Conservation (phyloP, 2,888 invertebrate species). For the Euplexia lucipara region DNA sequence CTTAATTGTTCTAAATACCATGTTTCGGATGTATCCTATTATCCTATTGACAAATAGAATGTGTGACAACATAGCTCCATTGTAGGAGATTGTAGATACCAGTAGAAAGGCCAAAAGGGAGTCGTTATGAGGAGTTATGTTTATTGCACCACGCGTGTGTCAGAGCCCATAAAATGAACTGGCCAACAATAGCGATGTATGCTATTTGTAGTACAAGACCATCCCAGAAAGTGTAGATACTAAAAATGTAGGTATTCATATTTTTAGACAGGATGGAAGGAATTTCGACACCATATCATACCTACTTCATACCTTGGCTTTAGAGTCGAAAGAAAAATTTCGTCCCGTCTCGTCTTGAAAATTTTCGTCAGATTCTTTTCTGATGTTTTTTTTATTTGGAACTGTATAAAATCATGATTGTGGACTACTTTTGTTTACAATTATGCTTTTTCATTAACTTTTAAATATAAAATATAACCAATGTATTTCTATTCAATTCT, state of each 20-base stretch:
- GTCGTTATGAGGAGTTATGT: conserved; percentile 37
- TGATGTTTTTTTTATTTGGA: no score
- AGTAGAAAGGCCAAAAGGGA: conserved; percentile 22
- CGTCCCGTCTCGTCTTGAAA: no score
- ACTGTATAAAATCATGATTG: no score
- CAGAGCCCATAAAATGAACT: conserved; percentile 38
- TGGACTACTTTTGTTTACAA: no score
- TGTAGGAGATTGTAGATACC: conserved; percentile 3
- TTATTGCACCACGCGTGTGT: conserved; percentile 20
- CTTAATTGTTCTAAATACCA: conserved; percentile 40
- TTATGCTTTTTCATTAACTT: no score
- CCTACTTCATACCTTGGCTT: no score
- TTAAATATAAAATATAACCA: no score
- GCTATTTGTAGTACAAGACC: conserved; percentile 23
- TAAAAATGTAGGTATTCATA: background rate
- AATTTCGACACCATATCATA: no score
- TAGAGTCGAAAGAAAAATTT: no score
- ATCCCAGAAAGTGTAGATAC: conserved; percentile 8
- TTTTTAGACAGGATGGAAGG: no score
- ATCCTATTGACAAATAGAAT: conserved; percentile 22
- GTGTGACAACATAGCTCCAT: conserved; percentile 3
- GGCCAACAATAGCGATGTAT: conserved; percentile 34
- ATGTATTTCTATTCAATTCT: no score
- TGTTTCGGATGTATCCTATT: conserved; percentile 27
- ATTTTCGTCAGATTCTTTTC: no score